A percentile compares a stretch with the other conserved stretches of the same genome.
phyloP scores from a whole-genome alignment of 2,888 invertebrate genomes.

The Apantesis nais region DNA sequence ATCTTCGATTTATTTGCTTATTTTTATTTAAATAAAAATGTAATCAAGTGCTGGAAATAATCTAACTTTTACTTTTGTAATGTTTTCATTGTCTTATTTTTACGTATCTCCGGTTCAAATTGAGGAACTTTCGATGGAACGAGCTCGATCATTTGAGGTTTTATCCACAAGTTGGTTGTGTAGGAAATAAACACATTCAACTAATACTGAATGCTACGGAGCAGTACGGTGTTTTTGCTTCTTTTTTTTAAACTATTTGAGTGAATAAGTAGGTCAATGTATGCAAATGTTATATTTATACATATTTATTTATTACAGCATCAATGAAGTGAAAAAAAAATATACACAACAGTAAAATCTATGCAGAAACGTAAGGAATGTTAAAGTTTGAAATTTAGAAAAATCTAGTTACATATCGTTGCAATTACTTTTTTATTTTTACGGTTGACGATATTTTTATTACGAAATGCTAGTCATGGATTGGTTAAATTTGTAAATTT shows the following conservation, averaged over 20 bases:
- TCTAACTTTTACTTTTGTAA: neutral
- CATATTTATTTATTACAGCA: neutral
- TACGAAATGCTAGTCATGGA: neutral
- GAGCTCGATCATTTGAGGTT: neutral
- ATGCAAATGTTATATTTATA: neutral
- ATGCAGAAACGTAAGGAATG: neutral
- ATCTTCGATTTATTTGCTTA: neutral
- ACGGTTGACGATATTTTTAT: no score
- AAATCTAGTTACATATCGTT: no score
- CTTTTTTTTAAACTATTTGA: neutral
- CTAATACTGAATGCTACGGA: no score
- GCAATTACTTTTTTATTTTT: no score
- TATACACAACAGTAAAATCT: neutral
- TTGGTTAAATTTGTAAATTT: neutral
- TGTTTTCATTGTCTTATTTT: neutral
- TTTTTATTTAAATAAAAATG: neutral
- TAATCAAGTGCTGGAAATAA: neutral
- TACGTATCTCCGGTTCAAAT: neutral
- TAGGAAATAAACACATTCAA: neutral
- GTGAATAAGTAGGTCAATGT: neutral
- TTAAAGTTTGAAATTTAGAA: neutral
- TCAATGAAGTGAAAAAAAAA: neutral
- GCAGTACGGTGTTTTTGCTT: neutral
- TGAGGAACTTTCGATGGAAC: neutral
- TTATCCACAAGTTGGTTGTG: neutral